These are phyloP conservation scores for Podiceps cristatus DNA, from an alignment of 2,113 vertebrate genomes.

Conservation along the genomic window DNA sequence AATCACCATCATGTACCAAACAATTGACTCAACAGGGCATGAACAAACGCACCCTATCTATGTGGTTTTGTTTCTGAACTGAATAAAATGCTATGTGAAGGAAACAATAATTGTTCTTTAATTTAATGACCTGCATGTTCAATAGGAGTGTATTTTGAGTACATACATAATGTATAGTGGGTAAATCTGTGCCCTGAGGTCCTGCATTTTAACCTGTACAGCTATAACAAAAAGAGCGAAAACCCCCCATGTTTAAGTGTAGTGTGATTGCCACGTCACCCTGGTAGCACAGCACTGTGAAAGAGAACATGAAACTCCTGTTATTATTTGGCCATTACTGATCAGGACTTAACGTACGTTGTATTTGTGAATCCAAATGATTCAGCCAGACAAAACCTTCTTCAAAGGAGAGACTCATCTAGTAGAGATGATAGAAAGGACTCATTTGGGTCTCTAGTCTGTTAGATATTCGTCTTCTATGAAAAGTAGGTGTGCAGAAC, in stretches of 20 bases:
- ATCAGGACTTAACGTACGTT: not conserved
- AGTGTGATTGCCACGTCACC: rapidly evolving
- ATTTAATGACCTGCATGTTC: not conserved
- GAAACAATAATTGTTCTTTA: not conserved
- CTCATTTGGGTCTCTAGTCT: not conserved
- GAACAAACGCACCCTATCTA: rapidly evolving
- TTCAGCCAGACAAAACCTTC: not conserved
- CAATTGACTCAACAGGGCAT: not conserved
- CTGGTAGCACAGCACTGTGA: not conserved
- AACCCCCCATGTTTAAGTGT: not conserved
- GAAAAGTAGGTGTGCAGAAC: not conserved
- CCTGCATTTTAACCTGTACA: not conserved
- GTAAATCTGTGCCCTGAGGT: not conserved
- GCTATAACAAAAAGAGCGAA: not conserved
- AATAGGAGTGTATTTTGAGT: not conserved
- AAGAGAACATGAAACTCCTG: not conserved
- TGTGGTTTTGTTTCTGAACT: not conserved
- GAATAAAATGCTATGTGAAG: not conserved
- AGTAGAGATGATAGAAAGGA: not conserved
- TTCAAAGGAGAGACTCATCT: not conserved
- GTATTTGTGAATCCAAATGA: not conserved
- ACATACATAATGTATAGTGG: not conserved
- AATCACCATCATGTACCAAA: not conserved
- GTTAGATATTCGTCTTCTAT: not conserved
- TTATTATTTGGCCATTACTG: not conserved